Evolutionary conservation across 2,113 vertebrate genomes (phyloP), one percentile per base, ranked within the genome.

Genomic region (Ornithorhynchus anatinus): DNA sequence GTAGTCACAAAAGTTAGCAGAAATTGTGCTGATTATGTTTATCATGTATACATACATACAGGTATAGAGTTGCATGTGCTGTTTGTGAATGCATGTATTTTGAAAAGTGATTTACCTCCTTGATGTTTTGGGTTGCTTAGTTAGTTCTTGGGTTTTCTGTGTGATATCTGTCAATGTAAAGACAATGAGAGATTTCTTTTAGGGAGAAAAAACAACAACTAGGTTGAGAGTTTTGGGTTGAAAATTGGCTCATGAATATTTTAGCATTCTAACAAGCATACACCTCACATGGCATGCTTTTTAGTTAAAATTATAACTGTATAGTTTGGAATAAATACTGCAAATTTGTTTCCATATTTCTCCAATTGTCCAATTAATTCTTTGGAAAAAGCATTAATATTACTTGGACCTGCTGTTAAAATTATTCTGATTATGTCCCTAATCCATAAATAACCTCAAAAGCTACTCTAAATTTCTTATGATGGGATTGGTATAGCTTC

Each of bases 161-260:
- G n/a, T n/a, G n/a, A n/a, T n/a, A n/a, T n/a, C 23, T 68, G 70
- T 69, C 72, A 75, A 40, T 51, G 54, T 9, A 3, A 59, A 53
- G 14, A 56, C 53, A 72, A 80, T 44, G 25, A 61, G 60, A 80
- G 48, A 59, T 71, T 81, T 85, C 66, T 73, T 79, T 80, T 52
- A 70, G 36, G 78, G 51, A 7, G 51, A 13, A 1, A 5, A 33
- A 59, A 75, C 59, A n/a, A 1, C n/a, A 81, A 33, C 22, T 32
- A 52, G 56, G 52, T 54, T 72, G 40, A 63, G 72, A 72, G 85
- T 77, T 63, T 66, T 79, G 62, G 67, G 48, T 72, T 67, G 85
- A 67, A 75, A 81, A 67, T 59, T 80, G 77, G 77, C 72, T 80
- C 42, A 70, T 54, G 59, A 81, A 64, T 84, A 81, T 81, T 72